Percentiles rank a stretch among this genome's conserved stretches.
These are phyloP conservation scores for Troides aeacus DNA, from an alignment of 2,888 invertebrate species.

Conservation along the genomic window DNA sequence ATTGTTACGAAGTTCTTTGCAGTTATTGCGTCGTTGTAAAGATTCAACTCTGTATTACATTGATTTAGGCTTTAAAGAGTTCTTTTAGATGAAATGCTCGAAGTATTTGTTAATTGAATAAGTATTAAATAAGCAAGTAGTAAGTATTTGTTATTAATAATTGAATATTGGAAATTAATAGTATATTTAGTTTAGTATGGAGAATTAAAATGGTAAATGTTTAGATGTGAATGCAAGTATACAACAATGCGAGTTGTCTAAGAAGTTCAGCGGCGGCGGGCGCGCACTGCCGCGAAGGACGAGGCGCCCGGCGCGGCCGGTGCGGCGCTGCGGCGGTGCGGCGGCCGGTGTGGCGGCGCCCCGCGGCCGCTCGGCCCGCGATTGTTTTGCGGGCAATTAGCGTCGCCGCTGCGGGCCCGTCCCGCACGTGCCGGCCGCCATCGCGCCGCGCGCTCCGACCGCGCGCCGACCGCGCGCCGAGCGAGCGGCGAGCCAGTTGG, in stretches of 20 bases:
- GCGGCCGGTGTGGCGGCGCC: constrained; percentile 28
- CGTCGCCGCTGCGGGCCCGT: constrained; percentile 46
- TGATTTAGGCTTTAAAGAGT: too few relatives aligned
- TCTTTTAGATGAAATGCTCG: too few relatives aligned
- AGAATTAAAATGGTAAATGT: background rate
- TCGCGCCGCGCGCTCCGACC: constrained; percentile 33
- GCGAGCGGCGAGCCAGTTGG: constrained; percentile 52
- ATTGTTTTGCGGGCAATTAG: constrained; percentile 79
- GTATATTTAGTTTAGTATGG: background rate
- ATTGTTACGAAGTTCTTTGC: too few relatives aligned
- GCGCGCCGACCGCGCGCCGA: too few relatives aligned
- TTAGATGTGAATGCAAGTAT: constrained; percentile 30
- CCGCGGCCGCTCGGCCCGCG: constrained; percentile 41
- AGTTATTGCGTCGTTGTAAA: too few relatives aligned
- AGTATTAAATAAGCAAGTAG: too few relatives aligned
- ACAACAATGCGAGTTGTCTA: constrained; percentile 38
- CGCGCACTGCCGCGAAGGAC: constrained; percentile 52
- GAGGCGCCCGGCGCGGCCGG: constrained; percentile 34
- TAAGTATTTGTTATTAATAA: too few relatives aligned
- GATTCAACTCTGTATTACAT: too few relatives aligned
- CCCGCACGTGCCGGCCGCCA: constrained; percentile 58
- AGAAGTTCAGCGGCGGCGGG: constrained; percentile 45
- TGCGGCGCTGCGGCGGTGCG: too few relatives aligned
- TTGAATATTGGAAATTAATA: too few relatives aligned
- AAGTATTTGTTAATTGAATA: too few relatives aligned